These are phyloP conservation scores for Iphiclides podalirius DNA, from an alignment of 2,888 invertebrate species.

Conservation along the genomic window DNA sequence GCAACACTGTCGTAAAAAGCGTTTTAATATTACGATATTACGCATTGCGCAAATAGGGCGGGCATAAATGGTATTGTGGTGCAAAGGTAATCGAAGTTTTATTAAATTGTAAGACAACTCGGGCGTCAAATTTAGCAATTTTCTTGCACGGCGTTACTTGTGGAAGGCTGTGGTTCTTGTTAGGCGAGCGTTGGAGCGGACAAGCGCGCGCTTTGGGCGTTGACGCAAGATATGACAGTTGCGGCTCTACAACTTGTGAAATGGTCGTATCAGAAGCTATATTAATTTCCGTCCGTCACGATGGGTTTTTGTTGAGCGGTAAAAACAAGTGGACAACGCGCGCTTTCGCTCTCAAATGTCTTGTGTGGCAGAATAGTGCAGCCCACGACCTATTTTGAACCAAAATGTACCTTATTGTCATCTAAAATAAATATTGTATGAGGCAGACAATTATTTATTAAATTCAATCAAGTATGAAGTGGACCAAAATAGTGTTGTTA, in stretches of 20 bases:
- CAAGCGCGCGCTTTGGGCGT: slow-evolving; percentile 28
- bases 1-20: slow-evolving; percentile 27
- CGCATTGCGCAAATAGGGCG: slow-evolving; percentile 53
- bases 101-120: slow-evolving; percentile 57
- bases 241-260: slow-evolving; percentile 70
- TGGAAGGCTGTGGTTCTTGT: slow-evolving; percentile 34
- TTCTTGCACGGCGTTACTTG: slow-evolving; percentile 56
- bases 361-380: background rate
- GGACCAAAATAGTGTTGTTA: slow-evolving; percentile 46
- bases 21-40: slow-evolving; percentile 37
- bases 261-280: slow-evolving; percentile 77
- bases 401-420: slow-evolving; percentile 19
- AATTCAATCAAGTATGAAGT: slow-evolving; percentile 44
- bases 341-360: slow-evolving; percentile 28
- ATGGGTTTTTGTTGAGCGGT: slow-evolving; percentile 62
- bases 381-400: background rate
- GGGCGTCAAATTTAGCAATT: slow-evolving; percentile 64
- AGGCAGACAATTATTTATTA: slow-evolving; percentile 4
- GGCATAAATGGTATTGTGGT: slow-evolving; percentile 46
- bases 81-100: slow-evolving; percentile 36
- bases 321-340: slow-evolving; percentile 54
- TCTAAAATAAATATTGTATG: slow-evolving; percentile 30
- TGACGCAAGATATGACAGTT: slow-evolving; percentile 68
- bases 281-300: slow-evolving; percentile 66
- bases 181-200: slow-evolving; percentile 18